Evolutionary conservation across 2,113 vertebrate species (phyloP), one percentile per base, ranked within the genome.

Genomic region (Rhagologus leucostigma): DNA sequence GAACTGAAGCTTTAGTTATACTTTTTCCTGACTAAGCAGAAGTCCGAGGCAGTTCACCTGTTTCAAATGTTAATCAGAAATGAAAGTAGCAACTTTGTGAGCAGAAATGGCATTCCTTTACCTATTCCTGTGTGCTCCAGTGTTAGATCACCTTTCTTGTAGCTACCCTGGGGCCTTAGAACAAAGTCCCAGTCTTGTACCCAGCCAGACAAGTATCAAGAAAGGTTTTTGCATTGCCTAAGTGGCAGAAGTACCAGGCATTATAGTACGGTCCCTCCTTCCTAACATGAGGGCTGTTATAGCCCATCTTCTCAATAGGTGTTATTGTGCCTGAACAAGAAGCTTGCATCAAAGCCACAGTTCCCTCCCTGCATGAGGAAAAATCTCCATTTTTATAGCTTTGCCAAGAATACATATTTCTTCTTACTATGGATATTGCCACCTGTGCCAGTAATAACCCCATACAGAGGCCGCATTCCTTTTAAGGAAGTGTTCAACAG

Each of bases 391-490:
- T 71, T 63, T 79, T 71, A 50, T 7, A 86, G 35, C 21, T 68
- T 63, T 68, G 21, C 10, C 8, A 64, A 56, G 18, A 78, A 65
- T 16, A 32, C 1, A 0, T 37, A 17, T 52, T 86, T 84, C 76
- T 81, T 71, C 32, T 94, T 37, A 24, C 29, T 74, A 16, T n/a
- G 17, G 27, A 37, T 33, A 41, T 67, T 70, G 37, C 24, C 13
- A 19, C 11, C 6, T 49, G 7, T 52, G 27, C 24, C 41, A 52
- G 33, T 42, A 69, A 46, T 37, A 84, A 59, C 10, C 16, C n/a
- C 33, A 46, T 18, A 30, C 0, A 63, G 19, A n/a, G n/a, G 20
- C 26, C 22, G 50, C 0, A 0, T 37, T 39, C 26, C 22, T 90
- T 59, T 67, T 29, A 67, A 37, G 19, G 53, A 37, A 63, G 3